Evolutionary conservation across 2,113 vertebrate genomes (phyloP), one percentile per base, ranked within the genome.

Genomic region (Nycticorax nycticorax): DNA sequence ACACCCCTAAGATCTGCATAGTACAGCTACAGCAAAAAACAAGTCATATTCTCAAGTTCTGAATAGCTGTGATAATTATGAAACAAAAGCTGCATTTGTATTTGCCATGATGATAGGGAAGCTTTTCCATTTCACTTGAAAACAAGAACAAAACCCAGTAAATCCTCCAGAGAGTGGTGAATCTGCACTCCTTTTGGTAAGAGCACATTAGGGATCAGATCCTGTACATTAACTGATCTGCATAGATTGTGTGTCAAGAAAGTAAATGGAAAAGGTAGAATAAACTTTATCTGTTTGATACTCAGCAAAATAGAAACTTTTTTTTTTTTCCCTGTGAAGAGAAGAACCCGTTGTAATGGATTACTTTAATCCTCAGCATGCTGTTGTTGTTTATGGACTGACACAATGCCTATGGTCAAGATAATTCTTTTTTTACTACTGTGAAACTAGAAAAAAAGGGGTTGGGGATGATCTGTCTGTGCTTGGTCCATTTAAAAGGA

Each of bases 1-100:
- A 93, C 91, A 95, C 53, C 84, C 89, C 67, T 91, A 95, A 93
- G 88, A 94, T 94, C 48, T 79, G 33, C 56, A 77, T 10, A 71
- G 77, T 79, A 89, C 53, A 56, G 53, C 83, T 94, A 91, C 35
- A 93, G 87, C 30, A 91, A 85, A 89, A 96, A 87, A 56, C 23
- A 93, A 84, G 56, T 89, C 35, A 69, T 91, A 63, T 85, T 88
- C 88, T 94, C 55, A 89, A 77, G 50, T 89, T 92, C 90, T 84
- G 60, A 96, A 93, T 93, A 93, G 43, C 73, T 80, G 48, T 72
- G 68, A 88, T 94, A 91, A 92, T 89, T 94, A 80, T 35, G 57
- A 96, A 91, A 89, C 37, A 89, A 72, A 87, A 89, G 33, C 60
- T 86, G 56, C 60, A 67, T 87, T 82, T 91, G 26, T 93, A 76